Evolutionary conservation across 2,888 invertebrate species (phyloP).

Genomic region (Cinara cedri): DNA sequence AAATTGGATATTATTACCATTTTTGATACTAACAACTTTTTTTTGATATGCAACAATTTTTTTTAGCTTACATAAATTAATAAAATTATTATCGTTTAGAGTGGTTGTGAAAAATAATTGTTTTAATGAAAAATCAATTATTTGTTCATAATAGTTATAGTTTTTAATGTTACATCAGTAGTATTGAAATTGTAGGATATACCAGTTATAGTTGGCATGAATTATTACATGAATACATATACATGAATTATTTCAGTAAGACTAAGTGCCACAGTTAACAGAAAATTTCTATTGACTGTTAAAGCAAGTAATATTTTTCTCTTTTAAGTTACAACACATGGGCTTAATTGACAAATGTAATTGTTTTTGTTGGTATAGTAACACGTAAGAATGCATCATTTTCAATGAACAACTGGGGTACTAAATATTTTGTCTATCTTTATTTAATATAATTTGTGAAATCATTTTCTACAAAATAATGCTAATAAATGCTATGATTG

Average conservation of each 20-base stretch:
- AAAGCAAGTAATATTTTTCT: neutral
- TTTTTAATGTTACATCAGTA: neutral
- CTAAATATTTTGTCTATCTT: neutral
- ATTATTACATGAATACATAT: neutral
- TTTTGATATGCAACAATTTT: conserved; percentile 15
- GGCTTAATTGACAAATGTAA: too few relatives aligned
- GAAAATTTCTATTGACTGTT: neutral
- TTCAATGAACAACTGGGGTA: neutral
- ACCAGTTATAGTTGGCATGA: neutral
- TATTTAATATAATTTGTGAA: neutral
- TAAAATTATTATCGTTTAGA: neutral
- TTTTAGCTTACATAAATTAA: neutral
- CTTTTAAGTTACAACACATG: neutral
- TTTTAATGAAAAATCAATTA: conserved; percentile 20
- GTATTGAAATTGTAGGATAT: neutral
- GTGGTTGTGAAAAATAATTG: neutral
- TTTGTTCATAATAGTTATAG: conserved; percentile 1
- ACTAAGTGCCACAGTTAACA: neutral
- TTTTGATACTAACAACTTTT: conserved; percentile 1
- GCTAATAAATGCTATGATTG: neutral
- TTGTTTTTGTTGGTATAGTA: neutral
- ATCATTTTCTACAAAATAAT: conserved; percentile 15
- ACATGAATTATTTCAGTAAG: neutral
- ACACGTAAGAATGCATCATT: neutral
- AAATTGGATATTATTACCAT: neutral